Evolutionary conservation across 2,113 vertebrate species (phyloP).

Genomic region (Podarcis muralis): DNA sequence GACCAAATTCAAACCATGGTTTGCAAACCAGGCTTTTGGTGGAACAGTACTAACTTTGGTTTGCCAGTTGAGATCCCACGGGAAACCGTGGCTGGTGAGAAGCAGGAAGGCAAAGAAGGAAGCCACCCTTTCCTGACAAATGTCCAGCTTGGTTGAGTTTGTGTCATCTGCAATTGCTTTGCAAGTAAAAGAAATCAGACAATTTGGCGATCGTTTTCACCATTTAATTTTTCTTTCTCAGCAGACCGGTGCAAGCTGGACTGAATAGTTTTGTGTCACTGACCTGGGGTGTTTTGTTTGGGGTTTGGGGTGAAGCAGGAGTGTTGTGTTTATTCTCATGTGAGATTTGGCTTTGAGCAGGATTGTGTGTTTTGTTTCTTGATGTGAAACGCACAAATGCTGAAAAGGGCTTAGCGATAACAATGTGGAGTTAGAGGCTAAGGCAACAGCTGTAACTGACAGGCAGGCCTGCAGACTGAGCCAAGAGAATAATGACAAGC

Average conservation of each 20-base stretch:
- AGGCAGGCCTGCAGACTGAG: not conserved
- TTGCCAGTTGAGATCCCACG: not conserved
- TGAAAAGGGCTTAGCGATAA: not conserved
- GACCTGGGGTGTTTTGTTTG: not conserved
- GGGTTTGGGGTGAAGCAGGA: not conserved
- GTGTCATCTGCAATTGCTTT: not conserved
- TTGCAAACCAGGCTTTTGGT: not conserved
- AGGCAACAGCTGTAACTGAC: conserved; percentile 3
- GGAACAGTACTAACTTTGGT: not conserved
- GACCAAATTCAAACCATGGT: not conserved
- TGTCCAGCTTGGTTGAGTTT: not conserved
- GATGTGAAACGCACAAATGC: not conserved
- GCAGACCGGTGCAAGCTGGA: not conserved
- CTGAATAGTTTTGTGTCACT: not conserved
- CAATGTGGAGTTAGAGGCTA: not conserved
- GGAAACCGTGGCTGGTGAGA: not conserved
- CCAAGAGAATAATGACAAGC: not conserved
- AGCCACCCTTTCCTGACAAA: not conserved
- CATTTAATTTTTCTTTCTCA: not conserved
- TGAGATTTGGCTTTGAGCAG: too few species aligned
- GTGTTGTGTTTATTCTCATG: not conserved
- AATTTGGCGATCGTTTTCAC: not conserved
- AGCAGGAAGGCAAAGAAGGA: not conserved
- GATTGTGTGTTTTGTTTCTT: conserved; percentile 9
- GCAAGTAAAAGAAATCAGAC: not conserved